Evolutionary conservation across 2,888 invertebrate species (phyloP).

Genomic region (Netelia virgata): DNA sequence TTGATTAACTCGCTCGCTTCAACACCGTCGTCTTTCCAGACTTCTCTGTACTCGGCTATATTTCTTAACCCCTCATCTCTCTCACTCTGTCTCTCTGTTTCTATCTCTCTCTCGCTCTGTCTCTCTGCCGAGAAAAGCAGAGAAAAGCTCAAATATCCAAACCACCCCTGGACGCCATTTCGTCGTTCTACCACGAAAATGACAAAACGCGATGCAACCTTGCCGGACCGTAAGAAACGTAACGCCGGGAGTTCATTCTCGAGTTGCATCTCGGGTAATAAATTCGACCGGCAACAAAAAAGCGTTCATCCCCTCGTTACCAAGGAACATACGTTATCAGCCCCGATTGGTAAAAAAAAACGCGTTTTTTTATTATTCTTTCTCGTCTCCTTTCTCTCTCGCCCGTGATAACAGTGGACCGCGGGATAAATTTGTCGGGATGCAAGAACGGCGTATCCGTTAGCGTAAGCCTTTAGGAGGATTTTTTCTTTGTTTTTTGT

Average conservation of each 20-base stretch:
- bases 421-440: slow-evolving; percentile 52
- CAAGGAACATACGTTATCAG: slow-evolving; percentile 29
- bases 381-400: slow-evolving; percentile 13
- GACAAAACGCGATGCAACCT: no score
- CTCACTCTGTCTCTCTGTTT: no score
- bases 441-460: slow-evolving; percentile 55
- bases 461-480: slow-evolving; percentile 60
- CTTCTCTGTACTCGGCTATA: neutral
- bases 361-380: slow-evolving; percentile 4
- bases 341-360: neutral
- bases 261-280: neutral
- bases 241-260: no score
- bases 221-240: no score
- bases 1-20: slow-evolving; percentile 63
- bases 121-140: no score
- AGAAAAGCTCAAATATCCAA: slow-evolving; percentile 5
- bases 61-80: neutral
- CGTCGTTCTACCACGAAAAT: no score
- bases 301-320: slow-evolving; percentile 22
- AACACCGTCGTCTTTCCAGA: slow-evolving; percentile 36
- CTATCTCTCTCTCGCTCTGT: no score
- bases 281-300: neutral
- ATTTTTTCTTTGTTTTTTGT: neutral
- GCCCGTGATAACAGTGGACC: slow-evolving; percentile 50
- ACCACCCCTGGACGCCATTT: no score